Base-by-base conservation (phyloP, 2,113 vertebrate genomes). In the Atlantisia rogersi region DNA sequence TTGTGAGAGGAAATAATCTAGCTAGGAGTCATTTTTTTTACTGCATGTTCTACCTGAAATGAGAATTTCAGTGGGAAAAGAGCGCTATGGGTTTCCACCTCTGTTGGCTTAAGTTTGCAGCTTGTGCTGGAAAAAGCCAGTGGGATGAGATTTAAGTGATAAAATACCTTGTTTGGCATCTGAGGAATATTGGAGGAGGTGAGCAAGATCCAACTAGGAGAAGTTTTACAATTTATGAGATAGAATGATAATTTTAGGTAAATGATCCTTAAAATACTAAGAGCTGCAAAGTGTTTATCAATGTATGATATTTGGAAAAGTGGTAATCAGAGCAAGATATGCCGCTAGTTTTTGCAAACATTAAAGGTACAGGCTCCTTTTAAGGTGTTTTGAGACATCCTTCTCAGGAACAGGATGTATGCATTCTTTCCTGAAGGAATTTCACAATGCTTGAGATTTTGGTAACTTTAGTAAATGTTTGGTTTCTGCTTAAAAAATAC, bases 81-180 rank as follows among this genome's bases (percentile, higher is more conserved):
- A 85, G 25, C 68, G 8, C 42, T 83, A 15, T 60, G 37, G 37
- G 10, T 74, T 95, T 95, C 91, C 17, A 20, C 76, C 94, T 85
- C 53, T 42, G 59, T 58, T 70, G 18, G 22, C 48, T 67, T 62
- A 50, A 71, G 39, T 52, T 76, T 64, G 40, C 35, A 65, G 11
- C 29, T 84, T 79, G 21, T 8, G 3, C 55, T 78, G 63, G 70
- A 85, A 86, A 71, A 84, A 94, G 59, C 55, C 59, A 77, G 37
- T 63, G 37, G 86, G 69, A n/a, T 85, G 52, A 95, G 48, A 82
- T 95, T 80, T 94, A 89, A 71, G 82, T 92, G 91, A 93, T 83
- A 88, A 93, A 92, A 69, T 92, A 91, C 15, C 63, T 42, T 55
- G 14, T 87, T 64, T 68, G n/a, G 28, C 92, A 80, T 82, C 68